These are phyloP conservation scores for Lochmaea capreae DNA, from an alignment of 2,888 invertebrate species.

Conservation along the genomic window DNA sequence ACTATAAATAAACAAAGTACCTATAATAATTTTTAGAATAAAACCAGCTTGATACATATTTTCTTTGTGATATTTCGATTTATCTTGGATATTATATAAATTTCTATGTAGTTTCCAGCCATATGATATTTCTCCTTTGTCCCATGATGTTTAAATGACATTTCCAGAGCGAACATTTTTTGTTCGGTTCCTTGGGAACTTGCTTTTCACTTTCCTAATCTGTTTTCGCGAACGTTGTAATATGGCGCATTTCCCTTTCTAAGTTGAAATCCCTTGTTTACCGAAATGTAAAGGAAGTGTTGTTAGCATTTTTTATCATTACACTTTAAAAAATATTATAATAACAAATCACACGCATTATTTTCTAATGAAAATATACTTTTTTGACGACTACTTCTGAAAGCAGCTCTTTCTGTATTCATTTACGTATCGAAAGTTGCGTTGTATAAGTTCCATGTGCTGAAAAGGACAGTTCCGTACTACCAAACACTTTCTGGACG, in stretches of 20 bases:
- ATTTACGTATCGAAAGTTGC: no score
- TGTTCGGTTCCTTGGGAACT: constrained; percentile 45
- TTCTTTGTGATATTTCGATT: no score
- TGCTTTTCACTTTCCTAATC: constrained; percentile 46
- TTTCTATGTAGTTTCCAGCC: constrained; percentile 37
- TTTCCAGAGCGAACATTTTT: constrained; percentile 52
- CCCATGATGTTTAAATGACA: constrained; percentile 50
- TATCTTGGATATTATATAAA: background rate
- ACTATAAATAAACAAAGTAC: no score
- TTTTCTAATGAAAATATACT: constrained; percentile 8
- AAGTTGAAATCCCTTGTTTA: constrained; percentile 32
- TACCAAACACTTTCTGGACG: no score
- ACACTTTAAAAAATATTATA: constrained; percentile 11
- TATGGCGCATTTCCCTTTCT: constrained; percentile 46
- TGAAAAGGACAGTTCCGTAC: no score
- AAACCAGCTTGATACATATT: no score
- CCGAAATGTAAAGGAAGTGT: constrained; percentile 24
- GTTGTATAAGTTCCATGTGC: no score
- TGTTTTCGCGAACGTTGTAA: constrained; percentile 44
- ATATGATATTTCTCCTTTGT: constrained; percentile 54
- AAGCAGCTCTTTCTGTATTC: no score
- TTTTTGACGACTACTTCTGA: no score
- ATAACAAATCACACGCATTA: constrained; percentile 8
- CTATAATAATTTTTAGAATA: no score
- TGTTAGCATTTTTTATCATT: constrained; percentile 7